Percentiles rank a stretch among this genome's conserved stretches.
These are phyloP conservation scores for Botia kubotai DNA, from an alignment of 2,797 vertebrate genomes.

Conservation along the genomic window DNA sequence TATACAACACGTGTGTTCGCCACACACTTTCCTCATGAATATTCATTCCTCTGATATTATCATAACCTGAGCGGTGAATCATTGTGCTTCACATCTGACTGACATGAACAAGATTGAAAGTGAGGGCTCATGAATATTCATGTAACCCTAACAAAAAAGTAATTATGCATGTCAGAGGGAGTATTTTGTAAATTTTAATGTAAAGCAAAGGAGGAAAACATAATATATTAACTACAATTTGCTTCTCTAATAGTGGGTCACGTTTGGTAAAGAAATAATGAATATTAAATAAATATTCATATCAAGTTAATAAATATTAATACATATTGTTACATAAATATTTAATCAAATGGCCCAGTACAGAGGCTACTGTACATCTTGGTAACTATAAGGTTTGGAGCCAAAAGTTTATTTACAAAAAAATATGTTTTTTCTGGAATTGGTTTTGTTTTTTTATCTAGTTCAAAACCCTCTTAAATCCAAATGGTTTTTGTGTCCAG, in stretches of 20 bases:
- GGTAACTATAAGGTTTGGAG: background rate
- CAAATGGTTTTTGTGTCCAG: background rate
- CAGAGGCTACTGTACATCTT: background rate
- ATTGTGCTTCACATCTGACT: constrained; percentile 55
- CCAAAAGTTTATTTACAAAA: background rate
- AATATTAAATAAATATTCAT: too few species aligned
- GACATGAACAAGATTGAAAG: constrained; percentile 51
- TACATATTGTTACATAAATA: background rate
- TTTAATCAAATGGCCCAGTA: background rate
- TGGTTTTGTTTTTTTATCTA: background rate
- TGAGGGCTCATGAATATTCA: constrained; percentile 52
- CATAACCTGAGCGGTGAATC: constrained; percentile 41
- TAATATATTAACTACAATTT: constrained; percentile 36
- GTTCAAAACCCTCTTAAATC: background rate
- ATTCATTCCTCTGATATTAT: constrained; percentile 55
- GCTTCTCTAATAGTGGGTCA: constrained; percentile 29
- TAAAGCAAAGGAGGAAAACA: background rate
- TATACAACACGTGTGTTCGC: constrained; percentile 24
- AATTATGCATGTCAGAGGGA: constrained; percentile 49
- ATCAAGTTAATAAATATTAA: constrained; percentile 6
- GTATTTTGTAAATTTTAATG: constrained; percentile 37
- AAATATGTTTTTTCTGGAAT: background rate
- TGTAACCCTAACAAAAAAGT: constrained; percentile 46
- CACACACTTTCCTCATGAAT: constrained; percentile 45
- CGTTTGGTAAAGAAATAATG: background rate